Base-by-base conservation (phyloP, 2,888 invertebrate species). In the Drosophila pseudotalamancana region DNA sequence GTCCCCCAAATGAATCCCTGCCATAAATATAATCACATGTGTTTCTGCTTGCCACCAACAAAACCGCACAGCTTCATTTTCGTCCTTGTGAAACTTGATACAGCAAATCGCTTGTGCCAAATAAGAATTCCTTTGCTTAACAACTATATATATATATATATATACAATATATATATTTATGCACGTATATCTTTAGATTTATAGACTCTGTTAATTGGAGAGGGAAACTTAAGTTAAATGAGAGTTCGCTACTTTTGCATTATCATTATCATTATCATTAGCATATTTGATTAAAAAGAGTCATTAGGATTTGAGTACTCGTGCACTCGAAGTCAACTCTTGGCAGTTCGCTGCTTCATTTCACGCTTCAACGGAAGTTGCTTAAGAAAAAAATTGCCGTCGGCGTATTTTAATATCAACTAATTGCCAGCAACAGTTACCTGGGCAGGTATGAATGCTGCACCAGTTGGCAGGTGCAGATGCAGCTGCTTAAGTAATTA, bases 271-370 rank as follows among this genome's bases (percentile, higher is more conserved):
- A 88, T 88, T 86, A 88, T 77, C 84, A 86, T 88, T 87, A 88
- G 84, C 88, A 88, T 86, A 86, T 86, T 88, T 87, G 86, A 87
- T 87, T 86, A 87, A 87, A 87, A 81, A 88, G 73, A 78, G 77
- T 81, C 87, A 83, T 87, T 82, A 82, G 85, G 67, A 77, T 60
- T 34, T 16, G 37, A 55, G 39, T 8, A 3, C 40, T 23, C n/a
- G 37, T 31, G 27, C 40, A 37, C 40, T 31, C 32, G n/a, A n/a
- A n/a, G n/a, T n/a, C n/a, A n/a, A n/a, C n/a, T n/a, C n/a, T n/a
- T n/a, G n/a, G 35, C 27, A 45, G 39, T 60, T 65, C 57, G 37
- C 77, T 63, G 76, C 79, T 37, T 61, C 67, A 68, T 66, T 81
- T 83, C 66, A 83, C 68, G 77, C 79, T 76, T 73, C 82, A 76